phyloP scores from a whole-genome alignment of 2,113 vertebrate species.

The Sigmodon hispidus region DNA sequence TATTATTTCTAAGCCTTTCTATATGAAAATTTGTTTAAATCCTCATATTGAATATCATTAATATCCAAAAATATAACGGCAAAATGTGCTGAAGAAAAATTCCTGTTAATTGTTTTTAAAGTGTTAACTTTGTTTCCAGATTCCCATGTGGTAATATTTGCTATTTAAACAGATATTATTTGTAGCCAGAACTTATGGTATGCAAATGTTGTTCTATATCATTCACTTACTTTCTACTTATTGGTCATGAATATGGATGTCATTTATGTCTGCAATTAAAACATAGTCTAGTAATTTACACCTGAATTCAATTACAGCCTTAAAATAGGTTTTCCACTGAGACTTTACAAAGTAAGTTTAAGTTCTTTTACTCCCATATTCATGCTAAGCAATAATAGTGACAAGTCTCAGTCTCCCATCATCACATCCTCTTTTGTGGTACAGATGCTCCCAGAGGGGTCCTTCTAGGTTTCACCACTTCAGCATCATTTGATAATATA shows the following conservation, averaged over 20 bases:
- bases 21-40: background rate
- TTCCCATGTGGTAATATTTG: constrained; percentile 10
- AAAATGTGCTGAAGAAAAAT: background rate
- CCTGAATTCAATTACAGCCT: constrained; percentile 68
- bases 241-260: constrained; percentile 72
- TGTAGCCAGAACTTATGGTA: constrained; percentile 38
- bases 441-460: background rate
- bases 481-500: background rate
- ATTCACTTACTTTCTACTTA: constrained; percentile 63
- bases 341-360: constrained; percentile 3
- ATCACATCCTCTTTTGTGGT: background rate
- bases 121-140: background rate
- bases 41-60: background rate
- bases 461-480: background rate
- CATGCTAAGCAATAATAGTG: background rate
- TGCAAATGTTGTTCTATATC: constrained; percentile 71
- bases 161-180: constrained; percentile 36
- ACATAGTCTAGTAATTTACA: constrained; percentile 70
- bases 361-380: background rate
- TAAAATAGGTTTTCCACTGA: constrained; percentile 64
- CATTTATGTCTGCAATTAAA: constrained; percentile 71
- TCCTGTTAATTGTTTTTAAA: background rate
- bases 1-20: background rate
- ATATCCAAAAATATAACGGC: background rate
- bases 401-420: background rate